phyloP scores from a whole-genome alignment of 2,113 vertebrate species.

The Hippocampus comes region DNA sequence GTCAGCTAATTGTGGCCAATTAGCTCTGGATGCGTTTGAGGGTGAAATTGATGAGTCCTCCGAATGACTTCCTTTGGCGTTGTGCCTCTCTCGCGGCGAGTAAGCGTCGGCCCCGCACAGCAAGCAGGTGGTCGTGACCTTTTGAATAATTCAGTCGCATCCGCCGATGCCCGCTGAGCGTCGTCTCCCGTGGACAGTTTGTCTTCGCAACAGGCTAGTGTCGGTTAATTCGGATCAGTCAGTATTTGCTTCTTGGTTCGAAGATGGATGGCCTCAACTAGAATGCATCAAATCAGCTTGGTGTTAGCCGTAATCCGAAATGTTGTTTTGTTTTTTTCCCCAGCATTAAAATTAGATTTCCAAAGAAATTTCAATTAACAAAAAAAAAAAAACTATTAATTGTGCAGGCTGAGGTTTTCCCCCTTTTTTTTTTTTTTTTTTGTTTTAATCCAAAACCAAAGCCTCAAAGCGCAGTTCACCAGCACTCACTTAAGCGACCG shows the following conservation, averaged over 20 bases:
- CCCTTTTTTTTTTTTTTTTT: not conserved
- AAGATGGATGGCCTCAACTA: constrained; percentile 23
- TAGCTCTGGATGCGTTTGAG: constrained; percentile 62
- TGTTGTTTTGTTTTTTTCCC: not conserved
- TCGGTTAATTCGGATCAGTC: constrained; percentile 25
- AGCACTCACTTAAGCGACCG: not conserved
- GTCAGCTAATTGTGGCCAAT: constrained; percentile 69
- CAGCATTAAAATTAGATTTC: not conserved
- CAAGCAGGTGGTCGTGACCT: constrained; percentile 70
- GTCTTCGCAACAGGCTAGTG: constrained; percentile 21
- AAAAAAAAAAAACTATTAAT: too few species aligned
- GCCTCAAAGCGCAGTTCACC: not conserved
- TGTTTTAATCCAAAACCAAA: not conserved
- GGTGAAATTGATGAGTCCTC: constrained; percentile 54
- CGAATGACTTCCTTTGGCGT: constrained; percentile 46
- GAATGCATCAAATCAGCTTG: not conserved
- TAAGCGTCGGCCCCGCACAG: constrained; percentile 38
- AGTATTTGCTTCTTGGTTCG: constrained; percentile 18
- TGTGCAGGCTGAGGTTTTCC: not conserved
- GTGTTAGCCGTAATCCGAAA: not conserved
- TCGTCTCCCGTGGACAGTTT: constrained; percentile 8
- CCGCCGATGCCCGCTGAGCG: constrained; percentile 25
- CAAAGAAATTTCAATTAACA: too few species aligned
- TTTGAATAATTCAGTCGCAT: constrained; percentile 75
- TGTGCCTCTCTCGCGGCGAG: constrained; percentile 26